phyloP scores from a whole-genome alignment of 2,888 invertebrate species.

The Ischnura elegans region DNA sequence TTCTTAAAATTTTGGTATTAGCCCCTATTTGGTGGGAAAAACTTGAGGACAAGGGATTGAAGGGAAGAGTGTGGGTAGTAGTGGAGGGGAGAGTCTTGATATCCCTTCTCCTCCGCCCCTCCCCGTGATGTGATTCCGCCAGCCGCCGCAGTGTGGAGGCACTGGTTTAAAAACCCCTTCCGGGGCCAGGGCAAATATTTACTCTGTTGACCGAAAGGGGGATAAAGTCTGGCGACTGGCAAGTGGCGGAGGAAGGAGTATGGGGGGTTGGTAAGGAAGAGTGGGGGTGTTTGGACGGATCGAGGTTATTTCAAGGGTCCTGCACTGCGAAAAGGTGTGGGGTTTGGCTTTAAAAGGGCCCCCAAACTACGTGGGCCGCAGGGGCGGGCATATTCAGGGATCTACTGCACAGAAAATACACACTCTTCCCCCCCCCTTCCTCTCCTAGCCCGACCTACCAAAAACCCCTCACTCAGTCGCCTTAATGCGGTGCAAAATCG shows the following conservation, averaged over 20 bases:
- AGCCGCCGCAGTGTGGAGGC: slow-evolving; percentile 50
- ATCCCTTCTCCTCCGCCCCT: neutral
- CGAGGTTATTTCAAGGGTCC: neutral
- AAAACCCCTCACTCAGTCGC: neutral
- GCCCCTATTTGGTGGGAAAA: neutral
- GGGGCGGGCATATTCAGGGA: neutral
- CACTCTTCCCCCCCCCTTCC: neutral
- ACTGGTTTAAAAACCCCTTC: slow-evolving; percentile 40
- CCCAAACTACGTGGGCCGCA: neutral
- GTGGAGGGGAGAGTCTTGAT: neutral
- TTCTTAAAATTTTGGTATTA: too few species aligned
- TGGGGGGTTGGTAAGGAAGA: neutral
- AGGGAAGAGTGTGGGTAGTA: neutral
- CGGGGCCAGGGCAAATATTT: slow-evolving; percentile 54
- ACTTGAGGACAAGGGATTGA: neutral
- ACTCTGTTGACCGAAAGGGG: slow-evolving; percentile 26
- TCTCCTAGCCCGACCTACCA: neutral
- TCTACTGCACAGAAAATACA: neutral
- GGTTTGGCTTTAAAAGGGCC: neutral
- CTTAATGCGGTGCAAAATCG: neutral
- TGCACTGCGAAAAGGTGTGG: neutral
- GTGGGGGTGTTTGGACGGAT: neutral
- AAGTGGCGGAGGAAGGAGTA: neutral
- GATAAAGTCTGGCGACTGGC: slow-evolving; percentile 24
- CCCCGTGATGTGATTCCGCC: slow-evolving; percentile 47